These are phyloP conservation scores for Esox niger DNA, from an alignment of 2,113 vertebrate genomes.

Conservation along the genomic window DNA sequence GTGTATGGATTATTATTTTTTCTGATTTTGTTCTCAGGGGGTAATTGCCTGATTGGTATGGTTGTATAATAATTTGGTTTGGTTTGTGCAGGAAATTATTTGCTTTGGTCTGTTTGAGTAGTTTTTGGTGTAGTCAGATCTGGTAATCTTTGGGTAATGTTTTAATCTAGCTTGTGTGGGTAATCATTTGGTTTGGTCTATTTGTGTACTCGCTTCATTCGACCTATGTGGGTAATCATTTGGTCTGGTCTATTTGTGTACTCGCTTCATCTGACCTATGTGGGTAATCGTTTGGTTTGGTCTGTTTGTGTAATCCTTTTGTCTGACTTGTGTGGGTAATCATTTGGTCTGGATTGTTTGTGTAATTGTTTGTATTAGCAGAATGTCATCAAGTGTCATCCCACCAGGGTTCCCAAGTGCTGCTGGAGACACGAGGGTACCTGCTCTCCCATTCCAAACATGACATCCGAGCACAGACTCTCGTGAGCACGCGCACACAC, in stretches of 20 bases:
- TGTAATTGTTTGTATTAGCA: slow-evolving; percentile 57
- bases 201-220: neutral
- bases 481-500: slow-evolving; percentile 27
- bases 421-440: slow-evolving; percentile 64
- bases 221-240: slow-evolving; percentile 13
- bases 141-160: neutral
- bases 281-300: slow-evolving; percentile 40
- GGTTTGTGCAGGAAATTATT: neutral
- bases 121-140: neutral
- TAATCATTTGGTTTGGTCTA: slow-evolving; percentile 11
- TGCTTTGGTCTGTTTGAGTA: neutral
- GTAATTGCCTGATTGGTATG: slow-evolving; percentile 38
- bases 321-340: neutral
- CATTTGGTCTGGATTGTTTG: slow-evolving; percentile 31
- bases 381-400: slow-evolving; percentile 71
- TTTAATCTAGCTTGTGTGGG: neutral
- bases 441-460: slow-evolving; percentile 66
- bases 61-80: slow-evolving; percentile 35
- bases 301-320: neutral
- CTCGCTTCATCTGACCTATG: neutral
- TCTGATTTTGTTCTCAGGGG: neutral
- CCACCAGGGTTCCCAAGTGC: slow-evolving; percentile 66
- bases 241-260: slow-evolving; percentile 20
- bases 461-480: slow-evolving; percentile 62
- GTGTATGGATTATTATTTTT: slow-evolving; percentile 37